Evolutionary conservation across 2,797 vertebrate genomes (phyloP), one percentile per base, ranked within the genome.

Genomic region (Lagorchestes hirsutus): DNA sequence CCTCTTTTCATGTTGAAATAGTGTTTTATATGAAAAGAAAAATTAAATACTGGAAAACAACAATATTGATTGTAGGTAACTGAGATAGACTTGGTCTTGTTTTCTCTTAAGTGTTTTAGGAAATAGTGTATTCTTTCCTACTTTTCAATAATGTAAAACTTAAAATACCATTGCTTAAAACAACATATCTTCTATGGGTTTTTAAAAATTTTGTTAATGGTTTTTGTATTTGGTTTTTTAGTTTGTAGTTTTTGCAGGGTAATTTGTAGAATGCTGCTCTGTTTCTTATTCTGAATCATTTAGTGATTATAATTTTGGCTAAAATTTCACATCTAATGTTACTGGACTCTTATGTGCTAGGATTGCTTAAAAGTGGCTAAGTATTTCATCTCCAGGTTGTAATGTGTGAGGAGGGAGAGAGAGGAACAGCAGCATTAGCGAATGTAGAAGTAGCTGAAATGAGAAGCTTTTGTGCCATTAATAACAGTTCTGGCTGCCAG

Each of bases 401-500:
- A 96, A 92, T 59, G 95, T 96, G 97, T 96, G 97, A 97, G 95
- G 96, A 94, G 96, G 67, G 94, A 93, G 96, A 55, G 97, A 96
- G 96, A 97, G 97, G 96, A 98, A 98, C 97, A 96, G 97, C 98
- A 97, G 98, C 97, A 98, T 98, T 98, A 98, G 99, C 96, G 97
- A 97, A 97, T 98, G 95, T 97, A 94, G 97, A 98, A 97, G 98
- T 98, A 98, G 98, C 99, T 98, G 98, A 98, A 99, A 98, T 99
- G 98, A 99, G 99, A 99, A 99, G 99, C 99, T 99, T 99, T 99
- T 99, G 99, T 99, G 99, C 99, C 99, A 98, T 99, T 99, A 99
- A 99, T 99, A 99, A 99, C 99, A 98, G 99, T 94, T 96, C 98
- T 99, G 99, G 95, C 97, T 97, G 99, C 99, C 99, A 99, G 98